These are phyloP conservation scores for Cybosia mesomella DNA, from an alignment of 2,888 invertebrate genomes.

Conservation along the genomic window DNA sequence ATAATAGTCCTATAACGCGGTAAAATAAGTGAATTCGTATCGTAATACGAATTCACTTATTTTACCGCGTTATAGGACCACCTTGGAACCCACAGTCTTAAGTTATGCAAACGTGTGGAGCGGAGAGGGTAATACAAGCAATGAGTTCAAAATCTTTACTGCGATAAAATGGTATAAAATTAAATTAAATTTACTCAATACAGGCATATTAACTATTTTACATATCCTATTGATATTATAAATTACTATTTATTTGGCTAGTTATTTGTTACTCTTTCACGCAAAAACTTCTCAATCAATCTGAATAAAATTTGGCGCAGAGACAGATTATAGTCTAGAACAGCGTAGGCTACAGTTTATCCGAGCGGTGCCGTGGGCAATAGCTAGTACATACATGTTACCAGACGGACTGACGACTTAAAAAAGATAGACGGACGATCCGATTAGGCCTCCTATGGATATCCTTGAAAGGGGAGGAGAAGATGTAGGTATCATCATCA, in stretches of 20 bases:
- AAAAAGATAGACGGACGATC: too few relatives aligned
- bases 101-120: background rate
- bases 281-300: too few relatives aligned
- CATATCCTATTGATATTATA: background rate
- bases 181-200: constrained; percentile 6
- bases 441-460: too few relatives aligned
- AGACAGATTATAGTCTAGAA: too few relatives aligned
- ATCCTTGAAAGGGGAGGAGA: too few relatives aligned
- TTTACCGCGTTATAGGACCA: constrained; percentile 3
- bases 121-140: background rate
- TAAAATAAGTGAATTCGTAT: too few relatives aligned
- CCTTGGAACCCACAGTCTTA: constrained; percentile 2
- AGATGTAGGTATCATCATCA: too few relatives aligned
- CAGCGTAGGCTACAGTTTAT: background rate
- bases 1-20: too few relatives aligned
- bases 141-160: background rate
- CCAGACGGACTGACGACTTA: background rate
- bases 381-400: background rate
- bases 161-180: constrained; percentile 10
- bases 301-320: too few relatives aligned
- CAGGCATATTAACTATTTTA: background rate
- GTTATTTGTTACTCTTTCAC: too few relatives aligned
- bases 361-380: background rate
- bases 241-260: too few relatives aligned
- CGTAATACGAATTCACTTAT: background rate